Conservation (phyloP, 2,113 vertebrate genomes). For the Rhynchomys soricoides region DNA sequence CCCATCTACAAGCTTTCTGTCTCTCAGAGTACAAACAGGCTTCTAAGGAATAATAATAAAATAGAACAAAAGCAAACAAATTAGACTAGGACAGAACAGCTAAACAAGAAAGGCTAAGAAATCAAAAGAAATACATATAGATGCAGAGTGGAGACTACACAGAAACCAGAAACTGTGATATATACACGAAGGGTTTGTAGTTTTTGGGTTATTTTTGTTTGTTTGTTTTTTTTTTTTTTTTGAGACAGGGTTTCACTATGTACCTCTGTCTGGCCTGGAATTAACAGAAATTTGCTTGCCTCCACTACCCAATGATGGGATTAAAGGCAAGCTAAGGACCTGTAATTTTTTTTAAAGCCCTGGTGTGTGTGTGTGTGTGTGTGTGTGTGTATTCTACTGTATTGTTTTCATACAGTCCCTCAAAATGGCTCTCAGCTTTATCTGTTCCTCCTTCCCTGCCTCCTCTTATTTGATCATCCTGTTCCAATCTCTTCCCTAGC, state of each 20-base stretch:
- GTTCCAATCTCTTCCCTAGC: neutral
- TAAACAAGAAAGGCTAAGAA: neutral
- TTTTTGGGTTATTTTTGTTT: neutral
- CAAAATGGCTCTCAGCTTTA: neutral
- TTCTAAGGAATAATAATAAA: neutral
- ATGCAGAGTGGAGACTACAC: neutral
- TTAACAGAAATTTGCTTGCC: neutral
- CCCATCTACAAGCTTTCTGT: neutral
- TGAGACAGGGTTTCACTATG: neutral
- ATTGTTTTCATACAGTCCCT: neutral
- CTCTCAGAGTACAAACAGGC: neutral
- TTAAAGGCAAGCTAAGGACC: neutral
- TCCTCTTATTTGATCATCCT: neutral
- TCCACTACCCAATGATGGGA: neutral
- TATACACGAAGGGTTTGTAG: neutral
- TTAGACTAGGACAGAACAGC: neutral
- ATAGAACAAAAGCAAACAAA: neutral
- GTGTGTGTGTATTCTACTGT: neutral
- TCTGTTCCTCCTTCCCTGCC: neutral
- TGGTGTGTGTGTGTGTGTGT: neutral
- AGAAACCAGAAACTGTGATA: neutral
- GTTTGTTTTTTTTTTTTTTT: neutral
- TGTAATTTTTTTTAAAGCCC: neutral
- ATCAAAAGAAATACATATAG: neutral
- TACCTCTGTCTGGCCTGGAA: neutral